Evolutionary conservation across 2,113 vertebrate genomes (phyloP).

Genomic region (Gasterosteus nipponicus): DNA sequence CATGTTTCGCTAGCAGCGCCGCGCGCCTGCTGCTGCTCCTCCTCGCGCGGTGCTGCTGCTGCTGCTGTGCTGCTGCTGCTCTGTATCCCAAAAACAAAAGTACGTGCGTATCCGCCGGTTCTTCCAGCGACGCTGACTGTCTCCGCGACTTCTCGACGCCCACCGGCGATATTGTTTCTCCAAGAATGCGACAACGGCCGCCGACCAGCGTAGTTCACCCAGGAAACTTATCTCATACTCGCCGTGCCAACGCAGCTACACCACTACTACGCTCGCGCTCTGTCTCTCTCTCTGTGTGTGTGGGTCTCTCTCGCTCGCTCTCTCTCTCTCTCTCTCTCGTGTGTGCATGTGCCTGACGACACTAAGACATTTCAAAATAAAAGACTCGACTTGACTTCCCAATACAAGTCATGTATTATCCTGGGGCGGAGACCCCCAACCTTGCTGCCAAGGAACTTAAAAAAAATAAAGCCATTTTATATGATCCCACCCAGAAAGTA

Average conservation of each 20-base stretch:
- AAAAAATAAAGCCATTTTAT: not conserved
- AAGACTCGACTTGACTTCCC: slow-evolving; percentile 41
- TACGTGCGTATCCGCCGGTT: slow-evolving; percentile 3
- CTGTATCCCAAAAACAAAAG: slow-evolving; percentile 2
- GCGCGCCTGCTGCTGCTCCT: slow-evolving; percentile 39
- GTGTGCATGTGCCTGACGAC: slow-evolving; percentile 1
- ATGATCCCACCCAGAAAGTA: not conserved
- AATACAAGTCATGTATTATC: slow-evolving; percentile 41
- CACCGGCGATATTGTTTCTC: slow-evolving; percentile 1
- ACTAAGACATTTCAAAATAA: slow-evolving; percentile 61
- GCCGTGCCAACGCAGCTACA: not conserved
- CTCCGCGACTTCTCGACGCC: slow-evolving; percentile 20
- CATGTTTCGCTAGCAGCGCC: slow-evolving; percentile 81
- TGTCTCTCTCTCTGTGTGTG: not conserved
- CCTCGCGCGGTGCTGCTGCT: slow-evolving; percentile 23
- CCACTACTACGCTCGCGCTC: not conserved
- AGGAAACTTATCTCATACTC: slow-evolving; percentile 62
- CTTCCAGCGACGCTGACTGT: not conserved
- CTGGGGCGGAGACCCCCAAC: not conserved
- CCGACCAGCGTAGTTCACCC: slow-evolving; percentile 56
- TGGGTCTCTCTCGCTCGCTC: not conserved
- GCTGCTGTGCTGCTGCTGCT: slow-evolving; percentile 54
- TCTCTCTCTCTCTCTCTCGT: not conserved
- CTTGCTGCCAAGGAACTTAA: not conserved
- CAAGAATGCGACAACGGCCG: slow-evolving; percentile 45